Conservation (phyloP, 2,888 invertebrate species). For the Ormyrus labotus region DNA sequence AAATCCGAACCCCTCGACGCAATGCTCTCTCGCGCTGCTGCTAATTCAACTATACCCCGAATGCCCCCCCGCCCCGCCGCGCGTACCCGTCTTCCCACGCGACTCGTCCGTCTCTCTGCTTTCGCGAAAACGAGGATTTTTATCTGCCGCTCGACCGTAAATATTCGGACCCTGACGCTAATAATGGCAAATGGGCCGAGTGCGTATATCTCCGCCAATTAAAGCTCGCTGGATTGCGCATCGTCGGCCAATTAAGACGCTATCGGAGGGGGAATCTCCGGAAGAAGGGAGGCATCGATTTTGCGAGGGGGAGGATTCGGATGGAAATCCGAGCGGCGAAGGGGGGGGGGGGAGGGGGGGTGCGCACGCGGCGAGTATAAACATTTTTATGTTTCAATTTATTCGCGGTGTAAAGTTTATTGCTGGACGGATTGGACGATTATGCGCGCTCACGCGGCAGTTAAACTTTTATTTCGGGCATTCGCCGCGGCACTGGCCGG, state of each 20-base stretch:
- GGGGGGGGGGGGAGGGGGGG: neutral
- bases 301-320: neutral
- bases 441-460: slow-evolving; percentile 9
- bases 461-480: neutral
- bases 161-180: slow-evolving; percentile 41
- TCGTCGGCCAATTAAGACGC: slow-evolving; percentile 49
- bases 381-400: slow-evolving; percentile 33
- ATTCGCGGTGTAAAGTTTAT: slow-evolving; percentile 2
- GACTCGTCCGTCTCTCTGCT: too few species aligned
- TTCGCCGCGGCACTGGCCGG: too few species aligned
- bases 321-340: neutral
- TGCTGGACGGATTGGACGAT: neutral
- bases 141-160: slow-evolving; percentile 13
- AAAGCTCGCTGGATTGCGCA: slow-evolving; percentile 22
- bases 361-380: neutral
- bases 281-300: slow-evolving; percentile 30
- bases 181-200: slow-evolving; percentile 52
- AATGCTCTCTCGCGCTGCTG: too few species aligned
- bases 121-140: too few species aligned
- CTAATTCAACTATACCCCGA: too few species aligned
- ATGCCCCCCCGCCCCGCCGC: too few species aligned
- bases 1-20: too few species aligned
- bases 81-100: too few species aligned
- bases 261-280: slow-evolving; percentile 41
- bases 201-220: slow-evolving; percentile 29